Percentiles rank a stretch among this genome's conserved stretches.
Conservation (phyloP, 2,797 vertebrate genomes). For the Netta rufina region DNA sequence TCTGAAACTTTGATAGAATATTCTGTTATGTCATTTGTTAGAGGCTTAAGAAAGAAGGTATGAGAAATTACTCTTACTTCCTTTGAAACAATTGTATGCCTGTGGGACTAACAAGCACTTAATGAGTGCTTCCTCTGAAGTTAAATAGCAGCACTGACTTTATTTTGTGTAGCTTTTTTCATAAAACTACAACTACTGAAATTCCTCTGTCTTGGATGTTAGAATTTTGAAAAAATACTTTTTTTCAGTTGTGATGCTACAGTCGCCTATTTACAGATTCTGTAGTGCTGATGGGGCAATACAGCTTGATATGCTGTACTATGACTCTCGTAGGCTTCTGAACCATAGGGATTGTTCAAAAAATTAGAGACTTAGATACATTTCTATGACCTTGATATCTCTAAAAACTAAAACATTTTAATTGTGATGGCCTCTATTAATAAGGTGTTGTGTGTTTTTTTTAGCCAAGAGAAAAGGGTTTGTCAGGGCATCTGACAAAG, state of each 20-base stretch:
- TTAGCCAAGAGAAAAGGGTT: not conserved
- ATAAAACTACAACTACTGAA: not conserved
- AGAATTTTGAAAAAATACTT: not conserved
- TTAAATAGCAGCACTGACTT: not conserved
- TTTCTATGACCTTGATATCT: not conserved
- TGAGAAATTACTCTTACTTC: not conserved
- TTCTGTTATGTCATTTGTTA: too few relatives aligned
- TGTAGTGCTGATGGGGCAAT: not conserved
- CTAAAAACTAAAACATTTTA: not conserved
- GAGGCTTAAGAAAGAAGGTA: not conserved
- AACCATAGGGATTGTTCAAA: too few relatives aligned
- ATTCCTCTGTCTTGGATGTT: not conserved
- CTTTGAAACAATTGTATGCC: not conserved
- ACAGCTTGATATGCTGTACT: accelerated
- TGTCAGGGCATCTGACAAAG: not conserved
- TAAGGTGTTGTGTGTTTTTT: not conserved
- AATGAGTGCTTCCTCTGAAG: not conserved
- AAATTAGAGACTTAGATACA: not conserved
- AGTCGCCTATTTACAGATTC: not conserved
- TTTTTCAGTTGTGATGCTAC: not conserved
- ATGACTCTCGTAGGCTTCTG: not conserved
- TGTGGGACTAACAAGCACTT: not conserved
- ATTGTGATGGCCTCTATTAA: not conserved
- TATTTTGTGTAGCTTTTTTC: not conserved
- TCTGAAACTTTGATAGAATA: not conserved